Conservation (phyloP, 2,113 vertebrate species). For the Takifugu bimaculatus region DNA sequence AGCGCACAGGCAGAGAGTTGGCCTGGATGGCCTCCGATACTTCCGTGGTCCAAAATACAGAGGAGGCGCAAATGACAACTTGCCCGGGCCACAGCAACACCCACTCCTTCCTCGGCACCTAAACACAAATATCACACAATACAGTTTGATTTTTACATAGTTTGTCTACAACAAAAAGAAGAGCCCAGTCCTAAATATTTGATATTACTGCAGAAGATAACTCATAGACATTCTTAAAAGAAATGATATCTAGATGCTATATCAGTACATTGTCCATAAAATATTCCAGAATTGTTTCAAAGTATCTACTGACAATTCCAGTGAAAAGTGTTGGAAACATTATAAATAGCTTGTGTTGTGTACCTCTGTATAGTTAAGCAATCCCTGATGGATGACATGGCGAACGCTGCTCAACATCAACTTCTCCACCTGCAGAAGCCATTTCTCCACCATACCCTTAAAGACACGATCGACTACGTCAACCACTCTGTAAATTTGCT, state of each 20-base stretch:
- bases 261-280: too few relatives aligned
- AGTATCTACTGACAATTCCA: too few relatives aligned
- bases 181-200: too few relatives aligned
- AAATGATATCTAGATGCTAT: too few relatives aligned
- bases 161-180: neutral
- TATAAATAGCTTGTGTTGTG: conserved; percentile 1
- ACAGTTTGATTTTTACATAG: neutral
- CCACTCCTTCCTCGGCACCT: conserved; percentile 85
- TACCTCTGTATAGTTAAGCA: conserved; percentile 81
- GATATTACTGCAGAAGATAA: too few relatives aligned
- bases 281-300: too few relatives aligned
- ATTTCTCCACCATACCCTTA: conserved; percentile 94
- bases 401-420: conserved; percentile 82
- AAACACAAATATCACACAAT: conserved; percentile 4
- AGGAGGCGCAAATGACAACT: conserved; percentile 90
- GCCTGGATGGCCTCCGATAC: conserved; percentile 82
- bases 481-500: too few relatives aligned
- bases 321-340: too few relatives aligned
- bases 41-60: conserved; percentile 90
- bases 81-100: conserved; percentile 93
- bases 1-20: conserved; percentile 71
- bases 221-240: too few relatives aligned
- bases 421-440: conserved; percentile 87
- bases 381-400: conserved; percentile 77
- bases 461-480: neutral